Percentiles rank a stretch among this genome's conserved stretches.
These are phyloP conservation scores for Ploceus nigricollis DNA, from an alignment of 2,113 vertebrate genomes.

Conservation along the genomic window DNA sequence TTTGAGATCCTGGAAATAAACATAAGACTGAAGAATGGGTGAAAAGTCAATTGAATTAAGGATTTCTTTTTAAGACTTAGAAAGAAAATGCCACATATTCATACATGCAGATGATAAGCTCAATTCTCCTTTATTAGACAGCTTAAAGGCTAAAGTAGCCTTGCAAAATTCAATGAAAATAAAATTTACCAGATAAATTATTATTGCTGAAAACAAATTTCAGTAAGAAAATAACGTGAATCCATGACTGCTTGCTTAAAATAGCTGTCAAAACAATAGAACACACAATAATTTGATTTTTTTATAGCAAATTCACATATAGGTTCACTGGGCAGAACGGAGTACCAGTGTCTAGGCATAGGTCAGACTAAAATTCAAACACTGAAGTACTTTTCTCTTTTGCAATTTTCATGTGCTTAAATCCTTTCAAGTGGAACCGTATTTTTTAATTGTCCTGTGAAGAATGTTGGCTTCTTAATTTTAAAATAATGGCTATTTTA, in stretches of 20 bases:
- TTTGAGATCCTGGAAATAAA: neutral
- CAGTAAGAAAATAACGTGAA: neutral
- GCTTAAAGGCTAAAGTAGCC: neutral
- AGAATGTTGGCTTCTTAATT: slow-evolving; percentile 17
- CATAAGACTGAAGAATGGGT: neutral
- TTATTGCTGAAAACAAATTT: neutral
- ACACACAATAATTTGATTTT: neutral
- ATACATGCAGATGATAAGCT: neutral
- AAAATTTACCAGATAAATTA: neutral
- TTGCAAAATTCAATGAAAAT: neutral
- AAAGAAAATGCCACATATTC: neutral
- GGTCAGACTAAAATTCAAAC: neutral
- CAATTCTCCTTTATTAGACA: neutral
- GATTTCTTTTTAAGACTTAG: neutral
- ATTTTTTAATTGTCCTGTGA: neutral
- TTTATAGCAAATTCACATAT: neutral
- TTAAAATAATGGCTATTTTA: neutral
- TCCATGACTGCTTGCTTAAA: neutral
- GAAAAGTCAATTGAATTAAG: neutral
- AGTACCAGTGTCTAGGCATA: neutral
- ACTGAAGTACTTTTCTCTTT: neutral
- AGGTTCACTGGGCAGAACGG: neutral
- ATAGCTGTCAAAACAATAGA: neutral
- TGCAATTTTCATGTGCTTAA: neutral
- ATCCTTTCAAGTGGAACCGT: slow-evolving; percentile 13